phyloP scores from a whole-genome alignment of 1,140 invertebrate genomes.

The Drosophila asahinai region DNA sequence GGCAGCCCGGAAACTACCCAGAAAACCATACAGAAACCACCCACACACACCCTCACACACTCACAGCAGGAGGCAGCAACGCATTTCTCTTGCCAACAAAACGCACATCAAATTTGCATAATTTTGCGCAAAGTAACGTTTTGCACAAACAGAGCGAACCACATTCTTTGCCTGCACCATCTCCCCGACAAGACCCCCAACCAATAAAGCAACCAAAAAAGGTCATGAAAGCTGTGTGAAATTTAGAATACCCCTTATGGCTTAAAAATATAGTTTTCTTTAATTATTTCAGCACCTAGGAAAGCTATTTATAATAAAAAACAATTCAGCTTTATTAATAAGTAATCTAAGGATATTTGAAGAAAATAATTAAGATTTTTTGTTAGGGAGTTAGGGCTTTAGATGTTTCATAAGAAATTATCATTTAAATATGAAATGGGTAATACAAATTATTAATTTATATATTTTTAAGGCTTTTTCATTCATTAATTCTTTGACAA shows the following conservation, averaged over 20 bases:
- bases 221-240: not conserved
- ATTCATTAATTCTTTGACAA: no score
- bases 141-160: conserved; percentile 66
- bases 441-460: not conserved
- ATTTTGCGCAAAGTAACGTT: conserved; percentile 79
- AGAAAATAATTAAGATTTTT: not conserved
- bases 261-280: not conserved
- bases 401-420: no score
- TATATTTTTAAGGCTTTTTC: no score
- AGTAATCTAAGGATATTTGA: not conserved
- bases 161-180: conserved; percentile 22
- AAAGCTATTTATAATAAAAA: no score
- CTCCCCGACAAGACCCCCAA: not conserved
- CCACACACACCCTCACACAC: conserved; percentile 6
- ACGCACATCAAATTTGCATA: conserved; percentile 83
- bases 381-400: not conserved
- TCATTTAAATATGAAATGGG: not conserved
- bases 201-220: not conserved
- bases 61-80: conserved; percentile 29
- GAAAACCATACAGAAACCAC: conserved; percentile 8
- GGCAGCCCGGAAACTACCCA: conserved; percentile 15
- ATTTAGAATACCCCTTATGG: not conserved
- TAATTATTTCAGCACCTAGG: not conserved
- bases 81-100: conserved; percentile 69
- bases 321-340: no score